Evolutionary conservation across 2,888 invertebrate genomes (phyloP).

Genomic region (Sepiola atlantica): DNA sequence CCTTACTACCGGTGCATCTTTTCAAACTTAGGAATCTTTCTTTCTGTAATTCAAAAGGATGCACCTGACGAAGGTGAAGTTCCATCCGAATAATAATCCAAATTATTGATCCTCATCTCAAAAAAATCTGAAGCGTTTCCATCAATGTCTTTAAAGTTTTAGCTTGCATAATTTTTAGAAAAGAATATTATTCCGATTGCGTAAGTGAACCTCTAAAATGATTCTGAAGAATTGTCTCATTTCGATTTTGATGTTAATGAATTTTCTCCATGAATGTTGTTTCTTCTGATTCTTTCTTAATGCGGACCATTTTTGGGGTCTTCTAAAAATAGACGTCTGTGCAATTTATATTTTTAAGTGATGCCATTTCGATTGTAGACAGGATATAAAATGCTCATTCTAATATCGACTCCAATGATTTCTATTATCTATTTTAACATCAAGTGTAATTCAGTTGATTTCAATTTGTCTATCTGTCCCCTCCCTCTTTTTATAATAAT

Average conservation of each 20-base stretch:
- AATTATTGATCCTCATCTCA: too few species aligned
- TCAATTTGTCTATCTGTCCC: not conserved
- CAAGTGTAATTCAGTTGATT: not conserved
- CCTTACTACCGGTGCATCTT: too few species aligned
- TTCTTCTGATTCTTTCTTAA: not conserved
- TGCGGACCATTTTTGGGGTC: not conserved
- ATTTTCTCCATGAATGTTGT: not conserved
- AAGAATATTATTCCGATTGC: too few species aligned
- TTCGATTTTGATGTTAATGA: not conserved
- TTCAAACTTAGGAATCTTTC: too few species aligned
- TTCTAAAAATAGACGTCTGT: not conserved
- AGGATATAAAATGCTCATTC: not conserved
- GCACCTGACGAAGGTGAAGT: too few species aligned
- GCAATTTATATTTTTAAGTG: not conserved
- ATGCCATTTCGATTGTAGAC: not conserved
- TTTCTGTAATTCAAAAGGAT: too few species aligned
- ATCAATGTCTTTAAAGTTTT: too few species aligned
- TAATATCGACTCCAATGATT: not conserved
- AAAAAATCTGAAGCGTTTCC: too few species aligned
- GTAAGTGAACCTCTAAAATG: not conserved
- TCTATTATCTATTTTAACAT: not conserved
- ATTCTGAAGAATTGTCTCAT: not conserved
- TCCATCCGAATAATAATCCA: too few species aligned
- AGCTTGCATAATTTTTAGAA: too few species aligned
- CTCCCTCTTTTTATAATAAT: not conserved